Evolutionary conservation across 2,113 vertebrate genomes (phyloP), one percentile per base, ranked within the genome.

Genomic region (Choloepus hoffmanni): DNA sequence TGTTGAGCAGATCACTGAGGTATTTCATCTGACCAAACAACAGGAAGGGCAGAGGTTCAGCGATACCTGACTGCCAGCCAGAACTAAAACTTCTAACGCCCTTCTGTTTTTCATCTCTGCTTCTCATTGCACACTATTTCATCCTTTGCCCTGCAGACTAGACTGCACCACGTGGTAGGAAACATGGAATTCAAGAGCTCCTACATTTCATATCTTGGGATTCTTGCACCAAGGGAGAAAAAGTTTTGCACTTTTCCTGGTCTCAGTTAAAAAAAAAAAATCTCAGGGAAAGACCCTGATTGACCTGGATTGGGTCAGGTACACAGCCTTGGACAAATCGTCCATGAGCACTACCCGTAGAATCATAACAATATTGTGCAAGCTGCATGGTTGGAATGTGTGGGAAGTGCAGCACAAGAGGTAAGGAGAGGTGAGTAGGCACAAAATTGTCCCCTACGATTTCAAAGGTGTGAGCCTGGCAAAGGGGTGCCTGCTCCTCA

Each of bases 361-460:
- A 28, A 4, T 73, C 4, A 6, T 24, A 6, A 6, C 0, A 36
- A 30, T 40, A 43, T 3, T 0, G 0, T 1, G 1, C 28, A 26
- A 58, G 30, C 36, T 58, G 9, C 0, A 8, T 21, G 13, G 26
- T 23, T 89, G 5, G 65, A 48, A n/a, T 73, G 40, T 79, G 68
- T 72, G 14, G n/a, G 30, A 90, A 83, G 13, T 23, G 1, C 28
- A 8, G 13, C 60, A 30, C 21, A 70, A 70, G 43, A 53, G 77
- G 12, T 65, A 16, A 62, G 28, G 3, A 1, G 5, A 5, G 2
- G 5, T 21, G 40, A n/a, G 1, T 13, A 45, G 36, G 48, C 1
- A 5, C 3, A 13, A 55, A 70, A 33, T n/a, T 28, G 8, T 60
- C 10, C 48, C 11, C 5, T 50, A 43, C 13, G 72, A n/a, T 94